Conservation (phyloP, 2,888 invertebrate genomes). For the Escarpia spicata region DNA sequence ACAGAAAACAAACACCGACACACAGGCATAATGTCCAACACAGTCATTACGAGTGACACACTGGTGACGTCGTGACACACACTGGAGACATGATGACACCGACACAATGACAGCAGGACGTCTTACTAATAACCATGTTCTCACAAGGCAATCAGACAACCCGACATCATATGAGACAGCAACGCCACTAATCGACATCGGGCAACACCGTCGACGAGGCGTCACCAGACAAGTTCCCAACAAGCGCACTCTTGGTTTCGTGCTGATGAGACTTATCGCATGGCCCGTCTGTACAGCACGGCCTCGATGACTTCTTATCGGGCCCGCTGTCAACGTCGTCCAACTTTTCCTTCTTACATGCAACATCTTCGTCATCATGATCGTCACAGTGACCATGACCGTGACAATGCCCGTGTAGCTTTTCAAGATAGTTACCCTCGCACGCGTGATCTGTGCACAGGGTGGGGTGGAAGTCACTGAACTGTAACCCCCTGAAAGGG, state of each 20-base stretch:
- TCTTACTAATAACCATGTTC: not conserved
- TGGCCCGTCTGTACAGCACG: not conserved
- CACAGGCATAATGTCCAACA: not conserved
- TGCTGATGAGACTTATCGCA: not conserved
- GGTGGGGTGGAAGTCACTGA: constrained; percentile 21
- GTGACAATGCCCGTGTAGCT: not conserved
- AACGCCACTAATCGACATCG: not conserved
- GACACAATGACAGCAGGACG: not conserved
- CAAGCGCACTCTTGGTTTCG: not conserved
- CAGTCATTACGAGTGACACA: not conserved
- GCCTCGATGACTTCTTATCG: not conserved
- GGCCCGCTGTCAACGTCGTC: not conserved
- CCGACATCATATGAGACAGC: not conserved
- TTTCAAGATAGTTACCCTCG: constrained; percentile 23
- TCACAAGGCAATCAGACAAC: not conserved
- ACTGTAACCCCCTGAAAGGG: not conserved
- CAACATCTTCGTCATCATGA: not conserved
- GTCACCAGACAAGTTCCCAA: not conserved
- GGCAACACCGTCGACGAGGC: not conserved
- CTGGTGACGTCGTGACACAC: no score
- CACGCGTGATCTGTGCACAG: constrained; percentile 24
- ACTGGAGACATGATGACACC: no score
- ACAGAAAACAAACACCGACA: not conserved
- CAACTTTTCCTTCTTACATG: not conserved
- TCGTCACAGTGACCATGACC: not conserved